Percentiles rank a stretch among this genome's conserved stretches.
phyloP scores from a whole-genome alignment of 2,888 invertebrate genomes.

The Ptychoptera albimana region DNA sequence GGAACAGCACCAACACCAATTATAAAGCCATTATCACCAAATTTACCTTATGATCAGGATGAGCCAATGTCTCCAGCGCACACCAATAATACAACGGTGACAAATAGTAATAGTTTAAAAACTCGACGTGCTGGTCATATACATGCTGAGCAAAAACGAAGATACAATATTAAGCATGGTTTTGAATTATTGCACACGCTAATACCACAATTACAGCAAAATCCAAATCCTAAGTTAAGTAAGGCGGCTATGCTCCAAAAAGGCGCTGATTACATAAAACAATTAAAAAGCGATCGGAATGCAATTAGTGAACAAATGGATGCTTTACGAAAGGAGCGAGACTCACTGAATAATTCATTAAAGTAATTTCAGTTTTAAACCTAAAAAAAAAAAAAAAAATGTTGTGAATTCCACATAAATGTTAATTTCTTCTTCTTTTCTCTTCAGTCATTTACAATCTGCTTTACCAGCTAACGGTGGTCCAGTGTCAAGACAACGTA shows the following conservation, averaged over 20 bases:
- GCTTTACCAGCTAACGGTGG: constrained; percentile 91
- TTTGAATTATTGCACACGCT: constrained; percentile 87
- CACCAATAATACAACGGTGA: not conserved
- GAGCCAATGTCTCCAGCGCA: constrained; percentile 43
- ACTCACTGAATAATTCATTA: constrained; percentile 76
- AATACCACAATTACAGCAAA: constrained; percentile 80
- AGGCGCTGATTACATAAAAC: constrained; percentile 88
- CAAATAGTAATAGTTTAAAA: constrained; percentile 2
- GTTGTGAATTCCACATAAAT: not conserved
- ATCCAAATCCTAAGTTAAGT: constrained; percentile 81
- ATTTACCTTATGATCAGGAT: constrained; percentile 15
- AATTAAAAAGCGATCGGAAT: constrained; percentile 69
- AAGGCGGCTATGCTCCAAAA: constrained; percentile 96
- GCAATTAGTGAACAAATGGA: constrained; percentile 85
- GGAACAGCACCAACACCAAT: constrained; percentile 15
- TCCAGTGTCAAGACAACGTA: constrained; percentile 77
- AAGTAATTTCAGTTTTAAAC: constrained; percentile 38
- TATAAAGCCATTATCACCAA: constrained; percentile 25
- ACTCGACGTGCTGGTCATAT: constrained; percentile 70
- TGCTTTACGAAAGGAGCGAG: constrained; percentile 71
- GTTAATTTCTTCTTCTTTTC: constrained; percentile 5
- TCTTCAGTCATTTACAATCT: constrained; percentile 75
- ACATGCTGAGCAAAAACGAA: constrained; percentile 89
- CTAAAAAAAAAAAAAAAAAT: too few species aligned
- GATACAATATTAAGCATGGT: constrained; percentile 91